A percentile compares a stretch with the other conserved stretches of the same genome.
phyloP scores from a whole-genome alignment of 2,888 invertebrate genomes.

The Caenorhabditis uteleia region DNA sequence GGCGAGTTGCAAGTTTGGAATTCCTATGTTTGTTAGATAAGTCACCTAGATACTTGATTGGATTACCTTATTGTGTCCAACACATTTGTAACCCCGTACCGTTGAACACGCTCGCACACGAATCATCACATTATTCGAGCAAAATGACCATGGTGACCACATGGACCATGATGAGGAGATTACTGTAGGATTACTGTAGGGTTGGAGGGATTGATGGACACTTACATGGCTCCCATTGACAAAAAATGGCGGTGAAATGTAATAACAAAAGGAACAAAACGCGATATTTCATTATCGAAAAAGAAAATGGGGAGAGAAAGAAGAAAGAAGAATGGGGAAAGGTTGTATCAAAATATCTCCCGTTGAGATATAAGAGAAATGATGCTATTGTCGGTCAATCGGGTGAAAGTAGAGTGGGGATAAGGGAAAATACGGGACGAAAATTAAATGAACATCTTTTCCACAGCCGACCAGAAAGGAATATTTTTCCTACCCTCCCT shows the following conservation, averaged over 20 bases:
- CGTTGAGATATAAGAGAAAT: too few species aligned
- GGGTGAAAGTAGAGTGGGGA: conserved; percentile 37
- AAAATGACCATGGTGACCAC: conserved; percentile 69
- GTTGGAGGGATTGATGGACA: background rate
- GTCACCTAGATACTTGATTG: background rate
- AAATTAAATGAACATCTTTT: background rate
- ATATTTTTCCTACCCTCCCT: background rate
- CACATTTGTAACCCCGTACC: conserved; percentile 67
- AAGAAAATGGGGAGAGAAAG: background rate
- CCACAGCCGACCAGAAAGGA: background rate
- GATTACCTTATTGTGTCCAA: conserved; percentile 63
- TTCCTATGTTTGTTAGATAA: conserved; percentile 29
- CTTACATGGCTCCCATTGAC: conserved; percentile 37
- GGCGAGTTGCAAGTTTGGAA: conserved; percentile 53
- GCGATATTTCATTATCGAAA: background rate
- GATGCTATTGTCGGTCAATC: conserved; percentile 32
- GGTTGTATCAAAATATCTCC: too few species aligned
- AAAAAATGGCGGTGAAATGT: background rate
- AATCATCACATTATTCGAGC: conserved; percentile 61
- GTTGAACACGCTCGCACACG: conserved; percentile 69
- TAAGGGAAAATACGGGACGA: conserved; percentile 25
- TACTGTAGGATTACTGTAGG: conserved; percentile 44
- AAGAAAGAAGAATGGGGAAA: too few species aligned
- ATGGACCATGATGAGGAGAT: conserved; percentile 67
- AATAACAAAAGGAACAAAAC: background rate